Conservation (phyloP, 1,140 invertebrate genomes). For the Lordiphosa stackelbergi region DNA sequence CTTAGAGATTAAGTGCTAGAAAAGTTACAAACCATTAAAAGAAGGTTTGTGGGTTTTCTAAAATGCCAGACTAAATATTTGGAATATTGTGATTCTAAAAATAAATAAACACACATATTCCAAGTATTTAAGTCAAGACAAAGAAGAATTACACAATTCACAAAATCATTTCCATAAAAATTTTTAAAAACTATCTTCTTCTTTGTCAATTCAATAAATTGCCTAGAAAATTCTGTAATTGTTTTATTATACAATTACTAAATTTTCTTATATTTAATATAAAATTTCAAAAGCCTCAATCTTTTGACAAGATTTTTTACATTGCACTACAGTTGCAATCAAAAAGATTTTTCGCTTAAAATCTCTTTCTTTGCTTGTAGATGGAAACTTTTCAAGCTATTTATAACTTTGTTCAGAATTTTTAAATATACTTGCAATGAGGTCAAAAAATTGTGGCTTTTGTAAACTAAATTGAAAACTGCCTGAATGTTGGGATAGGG, state of each 20-base stretch:
- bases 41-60: conserved; percentile 1
- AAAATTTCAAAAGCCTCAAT: conserved; percentile 54
- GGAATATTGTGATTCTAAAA: background rate
- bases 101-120: background rate
- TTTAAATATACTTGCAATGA: conserved; percentile 1
- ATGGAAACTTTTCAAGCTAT: background rate
- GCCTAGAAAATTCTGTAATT: background rate
- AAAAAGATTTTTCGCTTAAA: conserved; percentile 76
- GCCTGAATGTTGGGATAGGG: conserved; percentile 99
- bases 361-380: conserved; percentile 69
- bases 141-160: background rate
- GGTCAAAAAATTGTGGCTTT: conserved; percentile 68
- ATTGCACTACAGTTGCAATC: conserved; percentile 49
- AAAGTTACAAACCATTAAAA: background rate
- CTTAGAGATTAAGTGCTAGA: background rate
- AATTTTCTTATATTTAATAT: conserved; percentile 1
- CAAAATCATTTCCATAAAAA: background rate
- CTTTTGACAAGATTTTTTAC: conserved; percentile 41
- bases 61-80: conserved; percentile 5
- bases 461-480: conserved; percentile 79
- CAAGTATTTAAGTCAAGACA: conserved; percentile 21
- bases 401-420: conserved; percentile 11
- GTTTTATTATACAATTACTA: background rate
- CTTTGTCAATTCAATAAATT: conserved; percentile 10
- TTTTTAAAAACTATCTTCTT: background rate